Conservation (phyloP, 2,113 vertebrate species). For the Pogona vitticeps region DNA sequence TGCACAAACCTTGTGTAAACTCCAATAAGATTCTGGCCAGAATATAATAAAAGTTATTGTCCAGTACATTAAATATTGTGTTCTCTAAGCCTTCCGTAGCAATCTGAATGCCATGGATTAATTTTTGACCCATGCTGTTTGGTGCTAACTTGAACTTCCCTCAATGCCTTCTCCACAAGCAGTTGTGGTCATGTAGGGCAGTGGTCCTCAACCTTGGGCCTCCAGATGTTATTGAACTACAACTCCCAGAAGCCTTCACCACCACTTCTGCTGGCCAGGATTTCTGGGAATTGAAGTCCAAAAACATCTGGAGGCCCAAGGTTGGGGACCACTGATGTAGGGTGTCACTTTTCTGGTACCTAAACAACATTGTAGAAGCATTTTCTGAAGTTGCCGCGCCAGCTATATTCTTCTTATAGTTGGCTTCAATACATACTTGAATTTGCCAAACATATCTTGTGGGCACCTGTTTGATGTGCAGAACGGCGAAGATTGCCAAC, state of each 20-base stretch:
- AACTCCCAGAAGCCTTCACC: too few species aligned
- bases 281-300: too few species aligned
- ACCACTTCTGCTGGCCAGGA: too few species aligned
- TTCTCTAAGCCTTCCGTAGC: neutral
- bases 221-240: too few species aligned
- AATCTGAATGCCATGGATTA: neutral
- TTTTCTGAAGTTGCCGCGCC: conserved; percentile 40
- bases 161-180: neutral
- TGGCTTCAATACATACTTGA: conserved; percentile 68
- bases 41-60: neutral
- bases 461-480: conserved; percentile 73
- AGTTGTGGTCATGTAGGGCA: neutral
- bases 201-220: too few species aligned
- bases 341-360: too few species aligned
- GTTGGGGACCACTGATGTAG: too few species aligned
- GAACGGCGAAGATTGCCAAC: conserved; percentile 69
- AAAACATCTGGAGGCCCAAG: too few species aligned
- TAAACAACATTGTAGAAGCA: conserved; percentile 44
- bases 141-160: neutral
- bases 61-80: too few species aligned
- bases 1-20: too few species aligned
- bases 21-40: too few species aligned
- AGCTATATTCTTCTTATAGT: conserved; percentile 61
- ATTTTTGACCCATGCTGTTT: neutral
- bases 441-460: conserved; percentile 67